These are phyloP conservation scores for Trichosurus vulpecula DNA, from an alignment of 2,797 vertebrate genomes.

Conservation along the genomic window DNA sequence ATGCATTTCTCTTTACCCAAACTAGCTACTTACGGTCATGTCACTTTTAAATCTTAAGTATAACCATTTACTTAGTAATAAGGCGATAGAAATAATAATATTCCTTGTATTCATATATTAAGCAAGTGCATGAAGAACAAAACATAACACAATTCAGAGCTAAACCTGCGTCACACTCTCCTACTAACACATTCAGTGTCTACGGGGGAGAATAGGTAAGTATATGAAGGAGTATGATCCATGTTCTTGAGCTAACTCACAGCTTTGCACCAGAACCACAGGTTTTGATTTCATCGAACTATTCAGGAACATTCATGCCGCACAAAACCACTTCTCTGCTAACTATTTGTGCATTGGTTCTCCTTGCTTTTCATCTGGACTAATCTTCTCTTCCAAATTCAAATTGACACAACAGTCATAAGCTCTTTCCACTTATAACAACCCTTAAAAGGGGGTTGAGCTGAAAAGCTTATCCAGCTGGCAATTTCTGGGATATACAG, in stretches of 20 bases:
- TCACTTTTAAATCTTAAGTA: neutral
- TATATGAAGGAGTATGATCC: neutral
- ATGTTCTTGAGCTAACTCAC: neutral
- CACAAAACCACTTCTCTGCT: neutral
- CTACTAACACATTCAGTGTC: neutral
- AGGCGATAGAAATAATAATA: neutral
- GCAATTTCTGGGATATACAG: neutral
- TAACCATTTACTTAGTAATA: neutral
- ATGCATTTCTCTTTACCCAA: neutral
- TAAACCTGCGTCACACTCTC: neutral
- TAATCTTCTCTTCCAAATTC: neutral
- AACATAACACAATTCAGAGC: neutral
- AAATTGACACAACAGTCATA: neutral
- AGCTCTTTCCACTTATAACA: neutral
- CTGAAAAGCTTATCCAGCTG: neutral
- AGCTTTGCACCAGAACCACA: neutral
- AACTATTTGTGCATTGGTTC: neutral
- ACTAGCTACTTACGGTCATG: neutral
- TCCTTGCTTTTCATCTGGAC: neutral
- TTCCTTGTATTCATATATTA: neutral
- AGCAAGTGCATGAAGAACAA: neutral
- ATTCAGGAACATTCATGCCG: neutral
- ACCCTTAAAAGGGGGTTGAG: neutral
- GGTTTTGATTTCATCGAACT: neutral
- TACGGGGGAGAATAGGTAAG: neutral